phyloP scores from a whole-genome alignment of 2,888 invertebrate genomes.

The Drosophila bunnanda region DNA sequence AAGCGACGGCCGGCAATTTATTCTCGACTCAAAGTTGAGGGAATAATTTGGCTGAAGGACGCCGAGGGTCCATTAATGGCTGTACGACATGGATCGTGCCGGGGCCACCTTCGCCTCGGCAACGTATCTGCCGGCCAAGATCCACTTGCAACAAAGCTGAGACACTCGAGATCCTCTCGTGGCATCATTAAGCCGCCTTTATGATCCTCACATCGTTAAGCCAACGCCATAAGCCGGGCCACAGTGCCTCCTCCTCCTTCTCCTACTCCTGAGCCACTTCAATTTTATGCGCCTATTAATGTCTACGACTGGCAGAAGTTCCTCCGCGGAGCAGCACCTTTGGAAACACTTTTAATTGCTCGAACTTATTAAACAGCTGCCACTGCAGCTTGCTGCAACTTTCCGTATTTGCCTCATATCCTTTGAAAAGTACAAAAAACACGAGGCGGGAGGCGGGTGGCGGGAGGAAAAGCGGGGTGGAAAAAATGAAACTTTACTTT shows the following conservation, averaged over 20 bases:
- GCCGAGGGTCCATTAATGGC: slow-evolving; percentile 13
- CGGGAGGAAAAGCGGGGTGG: slow-evolving; percentile 10
- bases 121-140: slow-evolving; percentile 1
- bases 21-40: slow-evolving; percentile 8
- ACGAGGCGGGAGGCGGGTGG: background rate
- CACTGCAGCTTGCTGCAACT: slow-evolving; percentile 55
- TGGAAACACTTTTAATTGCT: slow-evolving; percentile 75
- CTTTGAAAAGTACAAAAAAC: slow-evolving; percentile 5
- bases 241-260: background rate
- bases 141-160: slow-evolving; percentile 1
- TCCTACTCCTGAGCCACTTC: slow-evolving; percentile 1
- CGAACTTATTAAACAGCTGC: slow-evolving; percentile 78
- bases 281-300: slow-evolving; percentile 73
- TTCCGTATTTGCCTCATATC: slow-evolving; percentile 16
- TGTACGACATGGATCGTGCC: slow-evolving; percentile 18
- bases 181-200: slow-evolving; percentile 55
- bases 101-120: slow-evolving; percentile 1
- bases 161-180: slow-evolving; percentile 24
- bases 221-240: slow-evolving; percentile 23
- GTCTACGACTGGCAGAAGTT: slow-evolving; percentile 52
- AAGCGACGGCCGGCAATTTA: slow-evolving; percentile 25
- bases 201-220: slow-evolving; percentile 67
- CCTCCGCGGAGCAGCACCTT: slow-evolving; percentile 52
- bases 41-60: slow-evolving; percentile 31
- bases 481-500: slow-evolving; percentile 57